phyloP scores from a whole-genome alignment of 1,140 invertebrate genomes.

The Meloidogyne floridensis region DNA sequence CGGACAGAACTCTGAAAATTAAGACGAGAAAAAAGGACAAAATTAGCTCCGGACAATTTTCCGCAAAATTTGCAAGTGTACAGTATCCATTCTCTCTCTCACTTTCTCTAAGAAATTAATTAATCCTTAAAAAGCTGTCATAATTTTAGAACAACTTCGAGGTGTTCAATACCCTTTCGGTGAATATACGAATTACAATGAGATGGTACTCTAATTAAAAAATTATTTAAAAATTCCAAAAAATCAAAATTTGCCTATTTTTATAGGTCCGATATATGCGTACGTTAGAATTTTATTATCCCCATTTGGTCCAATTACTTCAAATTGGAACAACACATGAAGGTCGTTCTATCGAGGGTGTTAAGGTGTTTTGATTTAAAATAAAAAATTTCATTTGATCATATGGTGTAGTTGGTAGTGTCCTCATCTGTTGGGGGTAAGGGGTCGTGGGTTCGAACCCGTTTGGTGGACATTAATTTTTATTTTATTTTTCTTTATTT shows the following conservation, averaged over 20 bases:
- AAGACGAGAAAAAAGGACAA: too few species aligned
- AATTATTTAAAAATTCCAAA: slow-evolving; percentile 30
- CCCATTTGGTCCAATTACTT: slow-evolving; percentile 57
- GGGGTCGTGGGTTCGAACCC: too few species aligned
- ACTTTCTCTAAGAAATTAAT: neutral
- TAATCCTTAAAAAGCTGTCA: neutral
- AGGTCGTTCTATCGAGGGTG: slow-evolving; percentile 63
- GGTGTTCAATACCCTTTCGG: slow-evolving; percentile 61
- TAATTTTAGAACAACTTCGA: slow-evolving; percentile 18
- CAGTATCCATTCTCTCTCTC: too few species aligned
- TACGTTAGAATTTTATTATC: slow-evolving; percentile 62
- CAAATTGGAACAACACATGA: slow-evolving; percentile 60
- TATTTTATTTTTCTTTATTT: slow-evolving; percentile 2
- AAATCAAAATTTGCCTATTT: neutral
- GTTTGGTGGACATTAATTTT: neutral
- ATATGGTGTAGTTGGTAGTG: too few species aligned
- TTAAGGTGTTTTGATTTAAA: slow-evolving; percentile 35
- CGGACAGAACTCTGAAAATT: too few species aligned
- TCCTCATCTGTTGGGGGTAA: too few species aligned
- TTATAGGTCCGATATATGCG: slow-evolving; percentile 34
- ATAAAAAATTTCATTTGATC: too few species aligned
- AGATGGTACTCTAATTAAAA: slow-evolving; percentile 56
- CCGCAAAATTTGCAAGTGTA: too few species aligned
- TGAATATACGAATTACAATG: slow-evolving; percentile 52
- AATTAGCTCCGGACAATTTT: too few species aligned